Evolutionary conservation across 2,797 vertebrate species (phyloP), one percentile per base, ranked within the genome.

Genomic region (Protonibea diacanthus): DNA sequence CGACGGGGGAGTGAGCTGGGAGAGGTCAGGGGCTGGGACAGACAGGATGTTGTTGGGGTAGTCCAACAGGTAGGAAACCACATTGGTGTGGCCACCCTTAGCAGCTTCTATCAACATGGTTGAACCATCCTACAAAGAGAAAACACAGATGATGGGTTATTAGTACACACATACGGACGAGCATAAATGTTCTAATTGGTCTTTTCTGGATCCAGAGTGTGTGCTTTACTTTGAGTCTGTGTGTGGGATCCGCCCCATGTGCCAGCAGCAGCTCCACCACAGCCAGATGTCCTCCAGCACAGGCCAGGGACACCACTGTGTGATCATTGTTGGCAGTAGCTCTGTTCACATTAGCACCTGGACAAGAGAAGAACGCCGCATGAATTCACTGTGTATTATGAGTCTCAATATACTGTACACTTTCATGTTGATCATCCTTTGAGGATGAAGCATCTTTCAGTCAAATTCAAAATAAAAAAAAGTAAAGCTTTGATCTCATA

Each of bases 31-130:
- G 61, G 97, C 94, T 74, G 97, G 97, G 92, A 98, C 97, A 14
- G 97, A 97, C 76, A 99, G 89, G 91, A 99, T 96, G 88, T 99
- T 99, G 95, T 99, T 99, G 80, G 98, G 98, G 91, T 99, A 99
- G 95, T 99, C 98, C 95, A 99, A 95, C 88, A 99, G 92, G 91
- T 99, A 99, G 83, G 98, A 99, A 94, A 99, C 98, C 82, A 99
- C 98, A 72, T 99, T 99, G 79, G 98, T 99, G 93, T 99, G 98
- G 84, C 98, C 98, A 87, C 98, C 98, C 88, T 99, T 99, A 95
- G 98, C 98, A 87, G 98, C 98, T 96, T 99, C 98, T 87, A 99
- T 99, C 84, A 99, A 96, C 98, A 99, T 99, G 55, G 98, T 99
- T 48, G 98, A 99, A 74, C 98, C 98, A 95, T 99, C 98, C 98